Conservation (phyloP, 2,888 invertebrate genomes). For the Microplitis deprimator region DNA sequence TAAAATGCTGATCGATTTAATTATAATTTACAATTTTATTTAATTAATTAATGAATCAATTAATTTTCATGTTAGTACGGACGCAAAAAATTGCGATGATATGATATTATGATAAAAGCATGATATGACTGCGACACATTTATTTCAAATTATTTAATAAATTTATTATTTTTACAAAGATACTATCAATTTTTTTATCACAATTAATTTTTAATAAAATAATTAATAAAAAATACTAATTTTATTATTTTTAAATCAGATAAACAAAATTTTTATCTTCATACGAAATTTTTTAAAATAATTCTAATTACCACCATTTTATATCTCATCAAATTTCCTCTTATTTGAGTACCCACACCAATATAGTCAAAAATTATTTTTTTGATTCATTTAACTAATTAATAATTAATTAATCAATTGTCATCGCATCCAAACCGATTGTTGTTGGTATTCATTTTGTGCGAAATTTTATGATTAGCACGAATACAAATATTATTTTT, state of each 20-base stretch:
- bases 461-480: background rate
- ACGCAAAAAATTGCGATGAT: constrained; percentile 25
- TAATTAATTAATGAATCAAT: background rate
- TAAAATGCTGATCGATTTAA: background rate
- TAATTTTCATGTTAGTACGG: background rate
- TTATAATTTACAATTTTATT: constrained; percentile 8
- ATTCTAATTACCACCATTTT: too few species aligned
- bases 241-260: background rate
- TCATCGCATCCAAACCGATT: background rate
- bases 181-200: constrained; percentile 11
- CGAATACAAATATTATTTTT: background rate
- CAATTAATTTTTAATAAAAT: background rate
- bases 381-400: background rate
- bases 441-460: background rate
- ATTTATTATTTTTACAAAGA: background rate
- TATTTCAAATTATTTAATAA: constrained; percentile 3
- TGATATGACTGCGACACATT: constrained; percentile 18
- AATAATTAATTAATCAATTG: background rate
- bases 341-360: background rate
- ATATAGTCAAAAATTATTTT: background rate
- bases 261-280: too few species aligned
- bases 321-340: background rate
- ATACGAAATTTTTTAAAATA: too few species aligned
- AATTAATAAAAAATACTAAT: background rate
- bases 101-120: constrained; percentile 19